Evolutionary conservation across 2,888 invertebrate species (phyloP), one percentile per base, ranked within the genome.

Genomic region (Invenusta paracnida): DNA sequence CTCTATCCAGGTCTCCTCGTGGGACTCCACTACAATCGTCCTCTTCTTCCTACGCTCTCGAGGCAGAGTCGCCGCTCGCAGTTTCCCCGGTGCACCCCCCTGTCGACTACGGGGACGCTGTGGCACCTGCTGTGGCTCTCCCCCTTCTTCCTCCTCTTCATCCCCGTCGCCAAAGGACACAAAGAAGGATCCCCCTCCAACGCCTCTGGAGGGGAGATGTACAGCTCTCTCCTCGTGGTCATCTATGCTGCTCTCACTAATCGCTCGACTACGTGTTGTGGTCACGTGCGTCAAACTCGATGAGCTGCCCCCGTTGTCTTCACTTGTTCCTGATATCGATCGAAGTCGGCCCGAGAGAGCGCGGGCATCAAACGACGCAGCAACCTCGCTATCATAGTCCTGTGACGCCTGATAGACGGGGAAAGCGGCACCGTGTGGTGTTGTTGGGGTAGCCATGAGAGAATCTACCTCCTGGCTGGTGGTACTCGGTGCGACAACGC

Each of bases 81-180:
- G 81, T 13, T 11, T n/a, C 81, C 29, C 81, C 23, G 67, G 23
- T 17, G 83, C 83, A 1, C 25, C 48, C 17, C 48, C 48, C 48
- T 48, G 48, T 48, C 48, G 48, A 48, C 28, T 79, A 2, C 79
- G 79, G 5, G 79, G 79, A 2, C 79, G 79, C 28, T 48, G 48
- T 17, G 17, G 5, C 48, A 5, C 48, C 5, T 17, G 5, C 5
- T 5, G 5, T n/a, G 2, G 5, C 79, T 81, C 83, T 28, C 88
- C 87, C 13, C 87, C 82, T n/a, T 96, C 96, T 92, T 96, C 96
- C 91, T 96, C 96, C 87, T 95, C 94, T 85, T 79, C 79, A 5
- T n/a, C 79, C 2, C 28, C n/a, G 5, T n/a, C 79, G 17, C 48
- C 48, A 17, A 48, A 48, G 48, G 48, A 48, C 5, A 48, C 48